Percentiles rank a stretch among this genome's conserved stretches.
Evolutionary conservation across 2,113 vertebrate species (phyloP).

Genomic region (Pangasianodon hypophthalmus): DNA sequence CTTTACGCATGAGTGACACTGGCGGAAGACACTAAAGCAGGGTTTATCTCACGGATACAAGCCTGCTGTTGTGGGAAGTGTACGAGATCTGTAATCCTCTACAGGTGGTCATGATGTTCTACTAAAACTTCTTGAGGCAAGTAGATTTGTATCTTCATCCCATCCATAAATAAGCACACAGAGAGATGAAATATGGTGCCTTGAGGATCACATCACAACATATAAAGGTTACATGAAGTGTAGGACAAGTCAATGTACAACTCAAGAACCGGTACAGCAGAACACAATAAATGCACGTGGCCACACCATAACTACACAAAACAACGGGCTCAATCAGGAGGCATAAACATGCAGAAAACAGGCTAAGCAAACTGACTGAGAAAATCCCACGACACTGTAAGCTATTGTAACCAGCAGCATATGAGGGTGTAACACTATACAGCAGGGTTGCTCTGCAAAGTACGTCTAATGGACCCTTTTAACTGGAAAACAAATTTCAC

Average conservation of each 20-base stretch:
- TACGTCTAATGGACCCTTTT: background rate
- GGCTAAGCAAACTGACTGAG: background rate
- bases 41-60: conserved; percentile 23
- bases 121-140: conserved; percentile 22
- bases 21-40: conserved; percentile 17
- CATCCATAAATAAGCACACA: conserved; percentile 4
- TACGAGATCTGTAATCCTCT: conserved; percentile 11
- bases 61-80: conserved; percentile 23
- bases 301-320: background rate
- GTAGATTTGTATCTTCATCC: conserved; percentile 21
- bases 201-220: background rate
- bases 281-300: background rate
- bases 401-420: conserved; percentile 20
- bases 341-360: conserved; percentile 9
- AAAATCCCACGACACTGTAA: conserved; percentile 2
- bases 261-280: background rate
- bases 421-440: conserved; percentile 22
- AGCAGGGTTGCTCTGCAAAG: background rate
- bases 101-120: conserved; percentile 16
- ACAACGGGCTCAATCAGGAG: background rate
- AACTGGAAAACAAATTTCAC: background rate
- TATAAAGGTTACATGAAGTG: background rate
- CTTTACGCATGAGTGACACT: conserved; percentile 11
- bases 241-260: background rate
- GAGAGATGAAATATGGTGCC: background rate